These are phyloP conservation scores for Pygmarrhopalites habei DNA, from an alignment of 1,140 invertebrate genomes.

Conservation along the genomic window DNA sequence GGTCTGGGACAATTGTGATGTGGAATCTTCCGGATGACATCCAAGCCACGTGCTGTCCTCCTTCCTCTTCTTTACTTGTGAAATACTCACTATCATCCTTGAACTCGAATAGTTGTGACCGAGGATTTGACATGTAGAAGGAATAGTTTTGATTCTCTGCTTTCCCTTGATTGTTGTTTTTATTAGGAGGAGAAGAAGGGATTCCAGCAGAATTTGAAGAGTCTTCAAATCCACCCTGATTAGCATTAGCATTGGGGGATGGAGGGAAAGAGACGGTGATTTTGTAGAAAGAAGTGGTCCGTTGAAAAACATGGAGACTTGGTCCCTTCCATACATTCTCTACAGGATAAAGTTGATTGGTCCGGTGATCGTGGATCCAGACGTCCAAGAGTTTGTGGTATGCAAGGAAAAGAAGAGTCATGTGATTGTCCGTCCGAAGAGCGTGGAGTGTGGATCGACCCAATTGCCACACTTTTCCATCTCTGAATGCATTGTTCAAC, in stretches of 20 bases:
- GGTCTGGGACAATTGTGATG: slow-evolving; percentile 29
- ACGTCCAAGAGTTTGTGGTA: slow-evolving; percentile 37
- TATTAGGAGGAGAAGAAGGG: not conserved
- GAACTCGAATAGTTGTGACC: slow-evolving; percentile 21
- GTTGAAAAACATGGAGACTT: slow-evolving; percentile 34
- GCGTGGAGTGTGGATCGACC: slow-evolving; percentile 32
- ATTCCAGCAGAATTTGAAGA: not conserved
- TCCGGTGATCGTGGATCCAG: slow-evolving; percentile 37
- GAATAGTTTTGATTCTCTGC: slow-evolving; percentile 8
- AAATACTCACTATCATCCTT: slow-evolving; percentile 14
- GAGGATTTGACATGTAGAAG: slow-evolving; percentile 32
- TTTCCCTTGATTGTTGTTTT: not conserved
- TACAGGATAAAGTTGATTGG: slow-evolving; percentile 21
- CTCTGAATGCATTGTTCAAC: slow-evolving; percentile 34
- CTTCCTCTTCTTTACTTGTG: too few relatives aligned
- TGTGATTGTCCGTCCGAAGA: slow-evolving; percentile 20
- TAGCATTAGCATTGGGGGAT: not conserved
- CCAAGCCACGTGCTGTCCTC: not conserved
- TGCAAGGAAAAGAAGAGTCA: slow-evolving; percentile 34
- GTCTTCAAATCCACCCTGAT: not conserved
- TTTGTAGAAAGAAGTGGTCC: slow-evolving; percentile 28
- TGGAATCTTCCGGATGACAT: slow-evolving; percentile 17
- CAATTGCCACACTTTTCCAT: slow-evolving; percentile 29
- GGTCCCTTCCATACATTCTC: slow-evolving; percentile 39
- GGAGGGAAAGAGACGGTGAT: slow-evolving; percentile 19